Percentiles rank a stretch among this genome's conserved stretches.
phyloP scores from a whole-genome alignment of 2,113 vertebrate species.

The Entelurus aequoreus region DNA sequence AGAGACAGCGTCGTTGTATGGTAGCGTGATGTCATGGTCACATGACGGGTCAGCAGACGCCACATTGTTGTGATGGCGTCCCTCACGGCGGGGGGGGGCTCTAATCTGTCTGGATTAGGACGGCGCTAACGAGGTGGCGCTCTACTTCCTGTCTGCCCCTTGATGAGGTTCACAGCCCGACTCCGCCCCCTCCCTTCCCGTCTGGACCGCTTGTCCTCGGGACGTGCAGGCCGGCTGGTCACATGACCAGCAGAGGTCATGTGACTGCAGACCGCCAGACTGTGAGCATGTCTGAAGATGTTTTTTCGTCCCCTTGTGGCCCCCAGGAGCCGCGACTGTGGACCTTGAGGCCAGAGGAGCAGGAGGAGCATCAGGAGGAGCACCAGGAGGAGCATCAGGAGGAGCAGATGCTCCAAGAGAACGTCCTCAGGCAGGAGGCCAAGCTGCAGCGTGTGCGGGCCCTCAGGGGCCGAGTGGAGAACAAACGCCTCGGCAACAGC shows the following conservation, averaged over 20 bases:
- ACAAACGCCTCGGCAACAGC: constrained; percentile 86
- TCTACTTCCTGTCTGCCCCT: too few relatives aligned
- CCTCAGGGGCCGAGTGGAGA: constrained; percentile 86
- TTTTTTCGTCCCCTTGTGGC: background rate
- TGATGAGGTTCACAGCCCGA: too few relatives aligned
- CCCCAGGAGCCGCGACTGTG: constrained; percentile 51
- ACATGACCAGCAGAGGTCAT: constrained; percentile 33
- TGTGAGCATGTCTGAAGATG: constrained; percentile 20
- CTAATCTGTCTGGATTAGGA: background rate
- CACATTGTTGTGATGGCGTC: background rate
- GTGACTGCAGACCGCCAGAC: constrained; percentile 30
- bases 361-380: constrained; percentile 79
- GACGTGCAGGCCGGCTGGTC: constrained; percentile 21
- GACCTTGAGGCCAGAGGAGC: constrained; percentile 49
- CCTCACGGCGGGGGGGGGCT: background rate
- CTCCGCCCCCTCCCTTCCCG: too few relatives aligned
- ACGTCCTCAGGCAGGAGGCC: constrained; percentile 88
- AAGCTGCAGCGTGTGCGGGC: constrained; percentile 87
- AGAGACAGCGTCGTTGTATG: too few relatives aligned
- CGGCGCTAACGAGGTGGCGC: too few relatives aligned
- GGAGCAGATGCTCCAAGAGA: constrained; percentile 85
- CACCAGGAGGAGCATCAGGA: constrained; percentile 76
- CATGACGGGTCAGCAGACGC: background rate
- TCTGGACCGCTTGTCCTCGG: too few relatives aligned
- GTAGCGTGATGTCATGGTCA: too few relatives aligned